Conservation (phyloP, 2,113 vertebrate genomes). For the Hypomesus transpacificus region DNA sequence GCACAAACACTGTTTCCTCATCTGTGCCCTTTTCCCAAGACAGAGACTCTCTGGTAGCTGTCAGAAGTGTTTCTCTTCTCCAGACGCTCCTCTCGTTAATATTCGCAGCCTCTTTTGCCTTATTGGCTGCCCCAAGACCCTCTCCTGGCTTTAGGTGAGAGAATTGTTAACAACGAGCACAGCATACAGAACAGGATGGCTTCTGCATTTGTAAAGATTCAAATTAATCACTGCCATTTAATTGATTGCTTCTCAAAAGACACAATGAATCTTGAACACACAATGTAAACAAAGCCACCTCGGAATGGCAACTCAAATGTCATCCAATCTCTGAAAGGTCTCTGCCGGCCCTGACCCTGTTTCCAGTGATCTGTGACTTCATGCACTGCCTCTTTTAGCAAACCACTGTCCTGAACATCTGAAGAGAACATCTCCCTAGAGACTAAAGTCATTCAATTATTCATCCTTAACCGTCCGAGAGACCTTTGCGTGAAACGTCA, state of each 20-base stretch:
- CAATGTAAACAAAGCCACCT: no score
- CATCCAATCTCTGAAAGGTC: slow-evolving; percentile 45
- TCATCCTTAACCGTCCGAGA: slow-evolving; percentile 53
- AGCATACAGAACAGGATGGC: no score
- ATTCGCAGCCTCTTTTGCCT: slow-evolving; percentile 35
- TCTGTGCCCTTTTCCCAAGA: slow-evolving; percentile 8
- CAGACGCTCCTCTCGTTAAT: slow-evolving; percentile 33
- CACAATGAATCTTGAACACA: no score
- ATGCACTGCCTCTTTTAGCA: slow-evolving; percentile 58
- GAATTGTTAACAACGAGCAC: no score
- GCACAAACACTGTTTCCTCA: not conserved
- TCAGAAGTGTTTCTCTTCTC: not conserved
- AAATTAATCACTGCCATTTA: no score
- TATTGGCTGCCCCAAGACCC: not conserved
- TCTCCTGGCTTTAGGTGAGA: not conserved
- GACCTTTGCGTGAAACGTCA: slow-evolving; percentile 55
- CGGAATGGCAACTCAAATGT: slow-evolving; percentile 34
- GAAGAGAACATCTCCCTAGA: slow-evolving; percentile 51
- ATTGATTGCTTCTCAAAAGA: no score
- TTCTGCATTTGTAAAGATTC: no score
- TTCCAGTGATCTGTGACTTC: slow-evolving; percentile 50
- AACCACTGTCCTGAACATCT: slow-evolving; percentile 54
- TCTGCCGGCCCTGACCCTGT: slow-evolving; percentile 50
- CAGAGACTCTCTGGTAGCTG: not conserved
- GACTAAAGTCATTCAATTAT: slow-evolving; percentile 56